Conservation (phyloP, 1,140 invertebrate species). For the Spodoptera litura region DNA sequence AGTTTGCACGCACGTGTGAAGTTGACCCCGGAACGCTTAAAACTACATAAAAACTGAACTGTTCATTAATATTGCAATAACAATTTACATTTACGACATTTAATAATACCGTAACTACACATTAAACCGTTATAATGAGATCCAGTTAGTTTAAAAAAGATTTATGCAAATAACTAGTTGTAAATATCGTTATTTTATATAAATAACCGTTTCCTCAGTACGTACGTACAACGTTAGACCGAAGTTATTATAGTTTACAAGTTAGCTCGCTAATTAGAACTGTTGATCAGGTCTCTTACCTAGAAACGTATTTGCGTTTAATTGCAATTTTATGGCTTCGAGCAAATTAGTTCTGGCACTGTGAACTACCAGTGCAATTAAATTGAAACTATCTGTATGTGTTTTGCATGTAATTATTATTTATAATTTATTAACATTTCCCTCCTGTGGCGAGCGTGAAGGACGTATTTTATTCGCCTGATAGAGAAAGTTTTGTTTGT, state of each 20-base stretch:
- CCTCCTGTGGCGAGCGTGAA: background rate
- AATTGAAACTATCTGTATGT: slow-evolving; percentile 28
- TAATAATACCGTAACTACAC: slow-evolving; percentile 11
- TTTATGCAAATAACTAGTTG: slow-evolving; percentile 11
- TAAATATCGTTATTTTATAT: slow-evolving; percentile 12
- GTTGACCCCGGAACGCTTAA: slow-evolving; percentile 1
- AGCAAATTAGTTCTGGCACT: slow-evolving; percentile 20
- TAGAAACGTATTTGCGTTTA: slow-evolving; percentile 26
- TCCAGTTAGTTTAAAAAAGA: slow-evolving; percentile 11
- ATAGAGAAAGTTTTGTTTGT: too few species aligned
- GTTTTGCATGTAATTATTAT: slow-evolving; percentile 23
- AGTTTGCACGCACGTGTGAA: too few species aligned
- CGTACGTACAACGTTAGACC: background rate
- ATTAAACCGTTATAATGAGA: slow-evolving; percentile 8
- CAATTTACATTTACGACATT: background rate
- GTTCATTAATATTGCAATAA: slow-evolving; percentile 1
- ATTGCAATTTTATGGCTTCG: slow-evolving; percentile 43
- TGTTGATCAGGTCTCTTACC: slow-evolving; percentile 23
- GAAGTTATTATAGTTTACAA: slow-evolving; percentile 23
- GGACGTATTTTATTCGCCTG: too few species aligned
- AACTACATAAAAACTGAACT: background rate
- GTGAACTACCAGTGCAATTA: slow-evolving; percentile 39
- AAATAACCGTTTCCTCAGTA: background rate
- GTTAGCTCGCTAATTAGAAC: slow-evolving; percentile 26
- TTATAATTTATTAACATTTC: slow-evolving; percentile 26